Conservation (phyloP, 30 jellyfish, hydroid and myxozoan species). For the Hydractinia echinata region DNA sequence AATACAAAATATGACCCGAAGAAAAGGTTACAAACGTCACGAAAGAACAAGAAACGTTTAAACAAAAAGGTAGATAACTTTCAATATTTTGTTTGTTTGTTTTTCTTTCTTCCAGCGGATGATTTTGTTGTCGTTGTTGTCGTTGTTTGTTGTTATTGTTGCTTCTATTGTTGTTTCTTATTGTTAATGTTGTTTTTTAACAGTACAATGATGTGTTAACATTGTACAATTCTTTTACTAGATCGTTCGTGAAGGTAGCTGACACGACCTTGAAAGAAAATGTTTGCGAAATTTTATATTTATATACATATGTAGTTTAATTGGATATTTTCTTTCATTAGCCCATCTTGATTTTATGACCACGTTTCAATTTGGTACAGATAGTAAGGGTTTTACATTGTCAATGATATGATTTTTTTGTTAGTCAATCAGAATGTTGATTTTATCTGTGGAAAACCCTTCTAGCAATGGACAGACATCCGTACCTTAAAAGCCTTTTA, state of each 20-base stretch:
- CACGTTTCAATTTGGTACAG: too few species aligned
- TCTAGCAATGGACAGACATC: too few species aligned
- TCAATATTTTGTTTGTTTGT: neutral
- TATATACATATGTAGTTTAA: too few species aligned
- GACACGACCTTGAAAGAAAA: neutral
- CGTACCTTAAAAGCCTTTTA: too few species aligned
- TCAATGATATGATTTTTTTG: too few species aligned
- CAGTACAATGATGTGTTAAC: too few species aligned
- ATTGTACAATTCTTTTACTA: neutral
- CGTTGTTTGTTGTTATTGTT: neutral
- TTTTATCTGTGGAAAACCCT: too few species aligned
- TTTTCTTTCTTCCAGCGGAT: neutral
- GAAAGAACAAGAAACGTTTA: neutral
- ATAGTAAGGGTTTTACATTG: too few species aligned
- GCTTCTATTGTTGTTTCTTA: neutral
- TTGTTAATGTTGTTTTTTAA: neutral
- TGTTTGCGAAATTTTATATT: too few species aligned
- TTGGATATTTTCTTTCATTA: too few species aligned
- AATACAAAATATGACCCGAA: neutral
- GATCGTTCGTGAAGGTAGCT: slow-evolving; percentile 18
- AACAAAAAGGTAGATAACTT: slow-evolving; percentile 19
- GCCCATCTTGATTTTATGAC: too few species aligned
- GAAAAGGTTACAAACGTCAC: slow-evolving; percentile 3
- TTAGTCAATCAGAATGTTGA: too few species aligned
- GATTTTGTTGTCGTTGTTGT: neutral